These are phyloP conservation scores for Microtus ochrogaster DNA, from an alignment of 2,113 vertebrate species.

Conservation along the genomic window DNA sequence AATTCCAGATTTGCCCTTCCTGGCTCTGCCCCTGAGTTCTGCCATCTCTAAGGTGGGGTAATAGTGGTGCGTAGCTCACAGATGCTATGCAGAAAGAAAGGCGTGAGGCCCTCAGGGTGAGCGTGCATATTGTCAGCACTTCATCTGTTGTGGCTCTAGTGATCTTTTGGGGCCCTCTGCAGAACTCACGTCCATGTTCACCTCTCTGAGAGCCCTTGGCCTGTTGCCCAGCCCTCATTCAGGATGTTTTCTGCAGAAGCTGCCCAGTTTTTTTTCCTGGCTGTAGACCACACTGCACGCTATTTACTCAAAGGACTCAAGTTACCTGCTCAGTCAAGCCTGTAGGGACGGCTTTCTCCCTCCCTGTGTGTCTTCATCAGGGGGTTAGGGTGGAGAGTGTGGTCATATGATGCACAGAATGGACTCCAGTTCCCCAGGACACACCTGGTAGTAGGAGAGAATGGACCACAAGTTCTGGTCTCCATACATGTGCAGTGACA, in stretches of 20 bases:
- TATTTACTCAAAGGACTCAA: background rate
- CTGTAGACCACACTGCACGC: background rate
- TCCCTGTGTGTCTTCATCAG: background rate
- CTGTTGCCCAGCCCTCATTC: background rate
- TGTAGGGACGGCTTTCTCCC: background rate
- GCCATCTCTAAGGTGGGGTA: background rate
- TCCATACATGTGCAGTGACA: background rate
- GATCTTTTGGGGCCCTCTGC: background rate
- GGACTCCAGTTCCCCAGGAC: too few species aligned
- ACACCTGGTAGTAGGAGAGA: background rate
- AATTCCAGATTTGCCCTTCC: slow-evolving; percentile 3
- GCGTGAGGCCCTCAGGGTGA: background rate
- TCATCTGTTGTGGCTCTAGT: background rate
- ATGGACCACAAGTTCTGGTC: background rate
- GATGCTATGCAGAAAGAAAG: background rate
- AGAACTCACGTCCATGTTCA: background rate
- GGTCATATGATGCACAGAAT: background rate
- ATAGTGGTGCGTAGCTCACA: background rate
- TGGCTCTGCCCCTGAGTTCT: background rate
- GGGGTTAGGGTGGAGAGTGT: background rate
- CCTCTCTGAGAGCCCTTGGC: background rate
- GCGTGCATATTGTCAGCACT: background rate
- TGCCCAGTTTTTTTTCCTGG: background rate
- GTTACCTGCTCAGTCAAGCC: background rate
- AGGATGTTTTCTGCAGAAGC: background rate